These are phyloP conservation scores for Muscicapa striata DNA, from an alignment of 2,797 vertebrate species.

Conservation along the genomic window DNA sequence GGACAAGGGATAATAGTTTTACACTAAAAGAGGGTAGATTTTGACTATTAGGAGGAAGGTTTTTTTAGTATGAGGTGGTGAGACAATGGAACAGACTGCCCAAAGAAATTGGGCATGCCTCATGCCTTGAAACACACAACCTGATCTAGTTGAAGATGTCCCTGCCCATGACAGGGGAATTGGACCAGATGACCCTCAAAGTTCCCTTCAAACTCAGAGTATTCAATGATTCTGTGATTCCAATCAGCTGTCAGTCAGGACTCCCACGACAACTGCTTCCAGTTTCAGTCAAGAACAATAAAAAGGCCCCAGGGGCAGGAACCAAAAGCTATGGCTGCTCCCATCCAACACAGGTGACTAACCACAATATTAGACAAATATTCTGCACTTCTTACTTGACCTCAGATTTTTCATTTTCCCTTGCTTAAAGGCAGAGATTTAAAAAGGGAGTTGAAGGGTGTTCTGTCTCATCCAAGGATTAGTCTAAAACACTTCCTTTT, in stretches of 20 bases:
- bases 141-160: not conserved
- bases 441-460: not conserved
- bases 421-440: not conserved
- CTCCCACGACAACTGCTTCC: not conserved
- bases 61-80: not conserved
- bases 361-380: not conserved
- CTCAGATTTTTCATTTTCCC: not conserved
- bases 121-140: fast-evolving
- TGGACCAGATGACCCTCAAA: not conserved
- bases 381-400: not conserved
- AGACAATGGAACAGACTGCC: not conserved
- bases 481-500: not conserved
- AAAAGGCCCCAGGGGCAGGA: not conserved
- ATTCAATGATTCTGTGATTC: not conserved
- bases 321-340: not conserved
- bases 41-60: fast-evolving
- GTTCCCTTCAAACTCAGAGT: not conserved
- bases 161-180: not conserved
- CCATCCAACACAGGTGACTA: not conserved
- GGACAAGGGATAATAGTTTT: not conserved
- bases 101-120: not conserved
- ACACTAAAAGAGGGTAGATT: not conserved
- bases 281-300: not conserved
- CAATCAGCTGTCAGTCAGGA: not conserved
- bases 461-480: not conserved